Base-by-base conservation (phyloP, 1,140 invertebrate species). In the Drosophila tristis region DNA sequence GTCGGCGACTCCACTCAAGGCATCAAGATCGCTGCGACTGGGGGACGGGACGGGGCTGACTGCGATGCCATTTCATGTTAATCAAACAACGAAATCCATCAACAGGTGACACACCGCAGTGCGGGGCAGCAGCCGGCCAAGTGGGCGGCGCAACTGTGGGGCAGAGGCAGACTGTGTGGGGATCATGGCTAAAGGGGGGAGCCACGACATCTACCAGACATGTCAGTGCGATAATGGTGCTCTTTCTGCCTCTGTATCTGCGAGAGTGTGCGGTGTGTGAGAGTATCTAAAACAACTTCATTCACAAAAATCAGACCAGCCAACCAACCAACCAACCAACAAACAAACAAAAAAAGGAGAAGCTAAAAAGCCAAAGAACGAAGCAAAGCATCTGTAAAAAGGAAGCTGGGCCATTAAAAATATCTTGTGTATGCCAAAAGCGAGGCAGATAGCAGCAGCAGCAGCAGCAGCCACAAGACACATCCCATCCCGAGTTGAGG, bases 81-180 rank as follows among this genome's bases (percentile, higher is more conserved):
- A 87, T 87, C 84, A 87, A 87, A 87, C 84, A 89, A 84, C 84
- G 78, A 89, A 87, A 87, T 87, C 84, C 84, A 87, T 87, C 84
- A 87, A 84, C 84, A 89, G 84, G 76, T 89, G 84, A 89, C 85
- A 89, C 85, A 84, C 68, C 64, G 68, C 68, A 67, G 64, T 39
- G 13, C 35, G 35, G 35, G 26, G 9, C 31, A 11, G 31, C 31
- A 35, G 31, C 59, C 15, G 50, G 25, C 15, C 66, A 79, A 75
- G 71, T 60, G 58, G 56, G 57, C 74, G 57, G 77, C 55, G 35
- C 11, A 39, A 13, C 35, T 39, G 35, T 48, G 64, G 54, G 64
- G 61, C 80, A 60, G 79, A 63, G 66, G 20, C 20, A 20, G 20
- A 2, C 1, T 2, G 20, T 20, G 20, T 47, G 48, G 44, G 43